Evolutionary conservation across 2,888 invertebrate genomes (phyloP), one percentile per base, ranked within the genome.

Genomic region (Micoletzkya japonica): DNA sequence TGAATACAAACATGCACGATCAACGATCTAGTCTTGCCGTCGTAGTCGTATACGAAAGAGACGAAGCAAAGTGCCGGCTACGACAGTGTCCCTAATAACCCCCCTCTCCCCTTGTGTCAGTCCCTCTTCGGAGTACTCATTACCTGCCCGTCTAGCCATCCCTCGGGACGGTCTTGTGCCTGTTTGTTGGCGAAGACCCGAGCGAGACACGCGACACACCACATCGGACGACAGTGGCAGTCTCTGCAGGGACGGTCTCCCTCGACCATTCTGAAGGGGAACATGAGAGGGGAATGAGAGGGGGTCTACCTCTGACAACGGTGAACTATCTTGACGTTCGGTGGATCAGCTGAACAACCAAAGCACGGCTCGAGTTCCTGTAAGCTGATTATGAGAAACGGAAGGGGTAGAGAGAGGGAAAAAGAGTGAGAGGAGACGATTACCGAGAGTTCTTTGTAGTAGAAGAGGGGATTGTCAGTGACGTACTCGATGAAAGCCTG

Each of bases 141-240:
- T n/a, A 54, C 66, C 66, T 80, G 83, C 30, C 86, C 85, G 30
- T 81, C 72, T 72, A 88, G 74, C 88, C 88, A 88, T 0, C 81
- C 80, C 30, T 86, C 86, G 4, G 87, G 87, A 32, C 81, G 75
- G n/a, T 82, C 74, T 73, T 87, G 86, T 20, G 10, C 20, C 76
- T 87, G 88, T 30, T 87, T 82, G 70, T 86, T 86, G 20, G 87
- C 87, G 76, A 87, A 88, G 86, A 88, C 77, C 36, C 77, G 68
- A 17, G 72, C 81, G 77, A 88, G 86, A 77, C 88, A 83, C 10
- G 70, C 61, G 28, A 73, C 68, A 56, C 78, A 87, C 87, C 87
- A 87, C 87, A 87, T 87, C 4, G 87, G 87, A 20, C 87, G 80
- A 76, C 87, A 87, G 77, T 82, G 86, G 74, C 87, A 87, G 73